These are phyloP conservation scores for Lycophotia porphyrea DNA, from an alignment of 2,888 invertebrate species.

Conservation along the genomic window DNA sequence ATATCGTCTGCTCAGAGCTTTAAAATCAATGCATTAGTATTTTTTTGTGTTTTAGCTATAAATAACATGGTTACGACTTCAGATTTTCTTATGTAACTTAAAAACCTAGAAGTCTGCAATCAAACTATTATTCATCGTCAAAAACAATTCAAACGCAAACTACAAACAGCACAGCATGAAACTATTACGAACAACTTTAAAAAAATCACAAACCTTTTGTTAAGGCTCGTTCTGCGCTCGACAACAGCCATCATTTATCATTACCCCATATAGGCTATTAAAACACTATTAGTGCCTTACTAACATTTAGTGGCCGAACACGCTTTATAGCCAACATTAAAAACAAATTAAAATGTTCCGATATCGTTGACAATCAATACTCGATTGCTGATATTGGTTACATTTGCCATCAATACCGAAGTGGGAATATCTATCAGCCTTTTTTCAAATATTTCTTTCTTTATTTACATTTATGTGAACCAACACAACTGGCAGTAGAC, in stretches of 20 bases:
- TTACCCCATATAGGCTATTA: slow-evolving; percentile 57
- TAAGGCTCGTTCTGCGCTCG: slow-evolving; percentile 13
- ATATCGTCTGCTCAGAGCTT: background rate
- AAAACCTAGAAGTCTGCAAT: background rate
- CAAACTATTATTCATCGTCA: background rate
- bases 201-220: slow-evolving; percentile 3
- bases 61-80: too few relatives aligned
- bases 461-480: background rate
- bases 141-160: slow-evolving; percentile 3
- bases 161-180: background rate
- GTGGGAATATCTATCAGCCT: background rate
- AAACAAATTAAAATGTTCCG: slow-evolving; percentile 58
- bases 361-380: slow-evolving; percentile 52
- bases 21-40: too few relatives aligned
- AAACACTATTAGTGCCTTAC: slow-evolving; percentile 63
- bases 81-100: background rate
- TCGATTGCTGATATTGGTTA: slow-evolving; percentile 23
- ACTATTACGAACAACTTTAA: slow-evolving; percentile 9
- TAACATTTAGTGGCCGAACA: slow-evolving; percentile 33
- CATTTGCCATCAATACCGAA: slow-evolving; percentile 14
- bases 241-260: slow-evolving; percentile 54
- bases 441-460: background rate
- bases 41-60: too few relatives aligned
- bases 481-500: background rate
- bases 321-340: slow-evolving; percentile 54